Evolutionary conservation across 2,113 vertebrate genomes (phyloP).

Genomic region (Rhabdornis inornatus): DNA sequence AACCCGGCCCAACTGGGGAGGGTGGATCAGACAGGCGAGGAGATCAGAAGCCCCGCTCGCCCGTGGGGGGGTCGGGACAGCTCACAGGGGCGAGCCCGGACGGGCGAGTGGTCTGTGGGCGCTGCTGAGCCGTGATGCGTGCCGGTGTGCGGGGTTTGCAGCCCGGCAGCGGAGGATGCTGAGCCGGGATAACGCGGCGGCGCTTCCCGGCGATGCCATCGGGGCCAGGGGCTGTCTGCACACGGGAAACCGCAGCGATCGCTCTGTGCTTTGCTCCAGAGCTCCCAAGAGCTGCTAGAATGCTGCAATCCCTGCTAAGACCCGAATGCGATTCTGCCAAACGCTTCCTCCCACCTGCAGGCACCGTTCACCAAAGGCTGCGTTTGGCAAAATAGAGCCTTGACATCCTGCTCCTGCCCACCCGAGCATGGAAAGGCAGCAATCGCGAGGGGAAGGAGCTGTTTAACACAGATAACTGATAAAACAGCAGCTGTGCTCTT

Average conservation of each 20-base stretch:
- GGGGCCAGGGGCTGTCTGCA: neutral
- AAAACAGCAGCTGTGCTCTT: neutral
- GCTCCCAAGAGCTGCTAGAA: neutral
- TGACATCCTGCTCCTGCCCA: neutral
- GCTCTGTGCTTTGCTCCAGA: neutral
- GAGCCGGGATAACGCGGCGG: neutral
- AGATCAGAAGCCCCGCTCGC: neutral
- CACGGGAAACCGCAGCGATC: neutral
- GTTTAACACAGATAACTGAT: neutral
- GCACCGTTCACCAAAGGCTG: neutral
- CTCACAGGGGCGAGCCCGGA: neutral
- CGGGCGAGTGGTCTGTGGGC: rapidly evolving
- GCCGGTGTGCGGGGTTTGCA: rapidly evolving
- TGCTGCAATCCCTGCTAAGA: neutral
- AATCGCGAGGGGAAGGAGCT: rapidly evolving
- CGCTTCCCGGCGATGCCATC: neutral
- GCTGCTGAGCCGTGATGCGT: rapidly evolving
- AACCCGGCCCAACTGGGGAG: neutral
- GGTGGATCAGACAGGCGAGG: neutral
- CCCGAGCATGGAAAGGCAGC: neutral
- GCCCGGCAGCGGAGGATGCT: no score
- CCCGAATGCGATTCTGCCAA: neutral
- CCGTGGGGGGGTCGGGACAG: neutral
- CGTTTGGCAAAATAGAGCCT: neutral
- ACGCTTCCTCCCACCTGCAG: neutral